Conservation (phyloP, 2,797 vertebrate species). For the Enteromius unitaeniatus region DNA sequence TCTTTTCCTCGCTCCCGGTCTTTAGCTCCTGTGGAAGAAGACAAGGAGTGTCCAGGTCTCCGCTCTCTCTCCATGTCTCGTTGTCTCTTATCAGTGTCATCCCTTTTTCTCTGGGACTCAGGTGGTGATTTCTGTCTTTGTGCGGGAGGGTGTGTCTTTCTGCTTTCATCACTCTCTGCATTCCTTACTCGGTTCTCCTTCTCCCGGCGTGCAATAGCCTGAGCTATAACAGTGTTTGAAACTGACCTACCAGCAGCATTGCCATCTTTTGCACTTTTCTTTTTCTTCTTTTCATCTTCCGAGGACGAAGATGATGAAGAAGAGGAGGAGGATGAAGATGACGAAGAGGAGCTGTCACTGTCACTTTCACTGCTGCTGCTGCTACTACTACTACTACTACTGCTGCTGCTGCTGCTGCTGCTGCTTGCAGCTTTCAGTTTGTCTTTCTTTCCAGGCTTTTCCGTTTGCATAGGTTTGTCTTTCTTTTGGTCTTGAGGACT, state of each 20-base stretch:
- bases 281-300: conserved; percentile 58
- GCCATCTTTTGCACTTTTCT: conserved; percentile 42
- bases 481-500: conserved; percentile 50
- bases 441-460: conserved; percentile 56
- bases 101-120: conserved; percentile 8
- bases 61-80: conserved; percentile 13
- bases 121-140: conserved; percentile 38
- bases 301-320: conserved; percentile 71
- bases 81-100: neutral
- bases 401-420: conserved; percentile 61
- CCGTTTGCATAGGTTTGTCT: conserved; percentile 25
- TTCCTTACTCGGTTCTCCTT: conserved; percentile 14
- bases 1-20: conserved; percentile 45
- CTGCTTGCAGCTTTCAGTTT: conserved; percentile 59
- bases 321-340: conserved; percentile 67
- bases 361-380: conserved; percentile 60
- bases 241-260: conserved; percentile 22
- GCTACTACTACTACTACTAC: conserved; percentile 56
- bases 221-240: conserved; percentile 12
- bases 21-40: conserved; percentile 22
- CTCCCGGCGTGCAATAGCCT: conserved; percentile 44
- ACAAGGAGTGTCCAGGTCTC: neutral
- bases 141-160: conserved; percentile 50
- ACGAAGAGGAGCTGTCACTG: conserved; percentile 72
- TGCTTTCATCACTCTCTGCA: conserved; percentile 52